Conservation (phyloP, 2,113 vertebrate genomes). For the Mustela nigripes region DNA sequence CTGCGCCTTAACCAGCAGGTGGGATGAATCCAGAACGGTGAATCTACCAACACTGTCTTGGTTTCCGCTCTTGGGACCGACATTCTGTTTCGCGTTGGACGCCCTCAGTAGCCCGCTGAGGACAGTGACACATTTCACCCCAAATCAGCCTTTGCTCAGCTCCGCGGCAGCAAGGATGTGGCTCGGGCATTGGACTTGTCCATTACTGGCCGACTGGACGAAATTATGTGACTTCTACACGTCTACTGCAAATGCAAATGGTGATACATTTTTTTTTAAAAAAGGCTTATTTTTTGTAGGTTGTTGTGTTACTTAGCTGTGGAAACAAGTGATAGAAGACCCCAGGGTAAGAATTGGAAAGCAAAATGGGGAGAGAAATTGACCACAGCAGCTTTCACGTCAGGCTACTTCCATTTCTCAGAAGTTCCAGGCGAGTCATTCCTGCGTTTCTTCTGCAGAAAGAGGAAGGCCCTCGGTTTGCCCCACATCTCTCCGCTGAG, state of each 20-base stretch:
- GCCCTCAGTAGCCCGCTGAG: neutral
- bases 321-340: neutral
- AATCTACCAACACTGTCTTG: neutral
- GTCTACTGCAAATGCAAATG: neutral
- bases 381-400: neutral
- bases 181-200: accelerated
- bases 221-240: neutral
- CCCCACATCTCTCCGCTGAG: neutral
- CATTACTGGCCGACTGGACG: neutral
- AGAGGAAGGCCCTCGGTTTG: neutral
- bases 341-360: neutral
- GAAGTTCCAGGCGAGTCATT: neutral
- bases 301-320: neutral
- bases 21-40: accelerated
- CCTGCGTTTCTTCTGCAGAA: neutral
- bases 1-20: accelerated
- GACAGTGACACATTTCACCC: neutral
- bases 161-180: no score
- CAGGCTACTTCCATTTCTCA: neutral
- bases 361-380: neutral
- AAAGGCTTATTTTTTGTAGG: neutral
- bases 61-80: neutral
- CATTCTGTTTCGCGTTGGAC: accelerated
- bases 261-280: neutral
- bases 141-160: no score